Evolutionary conservation across 2,888 invertebrate species (phyloP).

Genomic region (Neoscelio sp.): DNA sequence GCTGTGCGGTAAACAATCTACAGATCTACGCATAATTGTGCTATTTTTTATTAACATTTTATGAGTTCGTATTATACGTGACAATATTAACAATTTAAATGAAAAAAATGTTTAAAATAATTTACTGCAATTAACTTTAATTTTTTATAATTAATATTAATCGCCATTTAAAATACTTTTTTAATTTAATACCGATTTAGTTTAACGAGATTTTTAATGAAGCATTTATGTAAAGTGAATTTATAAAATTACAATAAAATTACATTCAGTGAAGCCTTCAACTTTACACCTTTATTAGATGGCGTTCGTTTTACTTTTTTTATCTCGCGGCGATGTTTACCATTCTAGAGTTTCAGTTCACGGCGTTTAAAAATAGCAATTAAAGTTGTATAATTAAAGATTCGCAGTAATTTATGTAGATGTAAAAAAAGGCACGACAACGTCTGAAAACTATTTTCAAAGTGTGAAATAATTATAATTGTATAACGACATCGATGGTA

Average conservation of each 20-base stretch:
- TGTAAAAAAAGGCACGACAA: background rate
- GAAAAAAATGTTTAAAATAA: background rate
- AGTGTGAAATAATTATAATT: background rate
- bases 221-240: background rate
- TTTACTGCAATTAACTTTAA: background rate
- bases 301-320: conserved; percentile 14
- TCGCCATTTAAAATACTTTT: too few species aligned
- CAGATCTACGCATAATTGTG: conserved; percentile 14
- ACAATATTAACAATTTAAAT: background rate
- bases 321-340: conserved; percentile 17
- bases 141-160: too few species aligned
- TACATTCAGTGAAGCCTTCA: conserved; percentile 4
- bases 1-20: conserved; percentile 20
- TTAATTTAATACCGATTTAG: too few species aligned
- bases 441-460: background rate
- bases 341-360: conserved; percentile 4
- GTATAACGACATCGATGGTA: too few species aligned
- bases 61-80: background rate
- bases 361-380: conserved; percentile 11
- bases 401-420: conserved; percentile 9
- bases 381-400: conserved; percentile 20
- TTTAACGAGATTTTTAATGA: too few species aligned
- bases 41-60: background rate
- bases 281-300: conserved; percentile 11
- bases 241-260: too few species aligned